Evolutionary conservation across 2,113 vertebrate species (phyloP).

Genomic region (Macaca mulatta): DNA sequence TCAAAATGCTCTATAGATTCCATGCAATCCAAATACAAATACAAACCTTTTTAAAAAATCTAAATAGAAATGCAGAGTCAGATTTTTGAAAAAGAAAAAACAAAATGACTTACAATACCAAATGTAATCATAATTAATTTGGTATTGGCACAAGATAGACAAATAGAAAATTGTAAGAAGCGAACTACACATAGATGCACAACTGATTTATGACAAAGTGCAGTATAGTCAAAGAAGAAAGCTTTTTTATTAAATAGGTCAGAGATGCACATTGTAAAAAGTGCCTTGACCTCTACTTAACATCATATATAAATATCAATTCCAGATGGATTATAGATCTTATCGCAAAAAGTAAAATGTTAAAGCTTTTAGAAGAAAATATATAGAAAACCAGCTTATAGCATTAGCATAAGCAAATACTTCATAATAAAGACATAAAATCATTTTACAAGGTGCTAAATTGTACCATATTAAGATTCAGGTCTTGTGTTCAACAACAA

Average conservation of each 20-base stretch:
- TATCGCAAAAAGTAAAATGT: background rate
- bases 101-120: background rate
- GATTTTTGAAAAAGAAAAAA: background rate
- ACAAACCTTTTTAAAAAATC: background rate
- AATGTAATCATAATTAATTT: background rate
- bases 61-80: background rate
- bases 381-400: background rate
- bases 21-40: background rate
- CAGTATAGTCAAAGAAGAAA: background rate
- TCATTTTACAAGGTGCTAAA: background rate
- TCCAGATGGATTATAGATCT: background rate
- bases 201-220: background rate
- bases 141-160: background rate
- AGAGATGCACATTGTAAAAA: background rate
- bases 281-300: background rate
- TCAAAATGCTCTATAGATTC: background rate
- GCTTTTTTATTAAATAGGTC: background rate
- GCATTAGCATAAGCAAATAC: background rate
- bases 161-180: background rate
- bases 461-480: background rate
- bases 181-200: background rate
- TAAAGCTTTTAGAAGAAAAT: background rate
- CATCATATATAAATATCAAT: background rate
- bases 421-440: background rate
- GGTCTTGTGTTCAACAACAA: background rate